These are phyloP conservation scores for Phainopepla nitens DNA, from an alignment of 2,113 vertebrate species.

Conservation along the genomic window DNA sequence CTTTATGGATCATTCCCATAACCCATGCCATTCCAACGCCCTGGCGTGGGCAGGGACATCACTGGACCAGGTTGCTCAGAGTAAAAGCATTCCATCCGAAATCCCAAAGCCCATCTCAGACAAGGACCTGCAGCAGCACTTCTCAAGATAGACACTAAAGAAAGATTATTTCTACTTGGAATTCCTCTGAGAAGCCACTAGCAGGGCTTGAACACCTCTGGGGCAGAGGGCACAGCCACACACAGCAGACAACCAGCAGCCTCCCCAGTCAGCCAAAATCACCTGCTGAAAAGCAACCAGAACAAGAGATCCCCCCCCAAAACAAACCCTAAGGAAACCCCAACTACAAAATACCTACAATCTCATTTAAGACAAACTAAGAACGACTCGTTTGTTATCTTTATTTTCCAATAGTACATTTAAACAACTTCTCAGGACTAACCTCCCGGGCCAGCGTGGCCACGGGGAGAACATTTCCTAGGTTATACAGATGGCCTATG, in stretches of 20 bases:
- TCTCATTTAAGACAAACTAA: slow-evolving; percentile 48
- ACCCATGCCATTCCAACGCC: background rate
- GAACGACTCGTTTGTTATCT: background rate
- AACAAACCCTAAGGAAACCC: background rate
- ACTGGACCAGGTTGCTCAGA: background rate
- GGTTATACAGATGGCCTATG: background rate
- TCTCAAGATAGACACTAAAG: background rate
- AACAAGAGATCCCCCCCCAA: background rate
- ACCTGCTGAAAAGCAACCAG: background rate
- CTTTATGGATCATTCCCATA: background rate
- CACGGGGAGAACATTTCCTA: background rate
- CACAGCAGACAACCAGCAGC: background rate
- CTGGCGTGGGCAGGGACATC: background rate
- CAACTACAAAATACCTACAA: background rate
- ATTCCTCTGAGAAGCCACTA: rapidly evolving
- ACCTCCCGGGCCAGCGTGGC: background rate
- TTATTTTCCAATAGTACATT: slow-evolving; percentile 62
- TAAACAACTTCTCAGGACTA: slow-evolving; percentile 33
- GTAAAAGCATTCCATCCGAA: background rate
- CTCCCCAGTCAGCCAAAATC: background rate
- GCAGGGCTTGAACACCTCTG: background rate
- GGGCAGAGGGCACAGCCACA: background rate
- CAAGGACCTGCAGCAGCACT: background rate
- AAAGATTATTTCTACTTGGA: rapidly evolving
- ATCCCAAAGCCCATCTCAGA: background rate